Conservation (phyloP, 1,140 invertebrate genomes). For the Whitmania pigra region DNA sequence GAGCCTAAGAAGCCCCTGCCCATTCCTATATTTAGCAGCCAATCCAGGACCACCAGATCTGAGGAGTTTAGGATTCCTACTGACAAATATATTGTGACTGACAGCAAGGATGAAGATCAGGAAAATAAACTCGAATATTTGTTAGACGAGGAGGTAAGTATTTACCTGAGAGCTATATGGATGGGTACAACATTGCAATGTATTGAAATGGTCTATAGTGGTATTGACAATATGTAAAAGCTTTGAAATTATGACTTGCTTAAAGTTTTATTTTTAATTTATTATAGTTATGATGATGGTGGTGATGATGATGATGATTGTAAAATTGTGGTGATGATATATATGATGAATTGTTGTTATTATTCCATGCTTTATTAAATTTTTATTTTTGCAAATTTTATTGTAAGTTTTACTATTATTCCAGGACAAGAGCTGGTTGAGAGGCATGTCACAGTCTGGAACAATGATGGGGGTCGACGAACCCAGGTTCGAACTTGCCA, state of each 20-base stretch:
- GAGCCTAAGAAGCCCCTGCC: not conserved
- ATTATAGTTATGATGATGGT: too few species aligned
- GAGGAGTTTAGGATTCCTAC: not conserved
- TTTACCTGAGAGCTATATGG: too few species aligned
- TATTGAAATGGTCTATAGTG: too few species aligned
- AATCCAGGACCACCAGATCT: not conserved
- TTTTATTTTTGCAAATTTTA: not conserved
- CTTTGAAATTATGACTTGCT: too few species aligned
- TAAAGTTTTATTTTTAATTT: not conserved
- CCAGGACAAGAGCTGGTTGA: conserved; percentile 2
- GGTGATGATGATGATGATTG: too few species aligned
- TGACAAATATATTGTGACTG: not conserved
- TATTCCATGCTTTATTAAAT: not conserved
- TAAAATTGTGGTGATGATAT: too few species aligned
- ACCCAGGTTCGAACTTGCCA: conserved; percentile 78
- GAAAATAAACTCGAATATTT: not conserved
- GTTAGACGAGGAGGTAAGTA: not conserved
- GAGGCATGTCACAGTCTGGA: conserved; percentile 12
- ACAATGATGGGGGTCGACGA: conserved; percentile 30
- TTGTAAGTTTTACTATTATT: not conserved
- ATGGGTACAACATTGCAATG: too few species aligned
- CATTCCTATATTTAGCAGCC: not conserved
- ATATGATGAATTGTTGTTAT: not conserved
- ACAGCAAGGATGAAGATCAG: not conserved
- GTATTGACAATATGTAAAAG: too few species aligned